phyloP scores from a whole-genome alignment of 2,113 vertebrate genomes.

The Trochalopteron elliotii region DNA sequence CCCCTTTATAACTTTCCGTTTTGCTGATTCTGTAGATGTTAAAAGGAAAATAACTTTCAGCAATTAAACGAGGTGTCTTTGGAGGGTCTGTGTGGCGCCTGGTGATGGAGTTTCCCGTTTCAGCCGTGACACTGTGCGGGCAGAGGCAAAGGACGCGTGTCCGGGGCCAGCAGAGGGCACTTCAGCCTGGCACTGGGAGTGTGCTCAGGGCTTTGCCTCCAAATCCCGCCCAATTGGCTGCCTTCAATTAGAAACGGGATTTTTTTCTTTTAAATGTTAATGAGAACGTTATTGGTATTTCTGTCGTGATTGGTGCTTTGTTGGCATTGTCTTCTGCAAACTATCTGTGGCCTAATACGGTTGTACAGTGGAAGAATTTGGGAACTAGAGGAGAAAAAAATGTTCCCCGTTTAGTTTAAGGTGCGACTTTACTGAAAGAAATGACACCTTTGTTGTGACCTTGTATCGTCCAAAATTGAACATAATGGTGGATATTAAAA shows the following conservation, averaged over 20 bases:
- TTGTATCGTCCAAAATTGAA: background rate
- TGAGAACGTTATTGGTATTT: constrained; percentile 10
- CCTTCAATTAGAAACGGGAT: constrained; percentile 26
- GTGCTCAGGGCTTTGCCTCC: constrained; percentile 29
- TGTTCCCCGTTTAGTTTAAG: background rate
- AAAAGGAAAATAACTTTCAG: background rate
- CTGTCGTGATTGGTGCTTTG: constrained; percentile 13
- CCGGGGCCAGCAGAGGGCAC: constrained; percentile 63
- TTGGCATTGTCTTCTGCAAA: background rate
- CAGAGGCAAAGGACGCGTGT: constrained; percentile 1
- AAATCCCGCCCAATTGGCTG: background rate
- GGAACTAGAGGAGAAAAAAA: background rate
- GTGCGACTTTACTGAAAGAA: constrained; percentile 1
- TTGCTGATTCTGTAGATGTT: background rate
- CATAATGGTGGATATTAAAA: background rate
- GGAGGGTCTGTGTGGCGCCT: background rate
- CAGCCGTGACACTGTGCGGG: background rate
- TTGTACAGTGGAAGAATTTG: constrained; percentile 21
- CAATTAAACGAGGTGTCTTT: fast-evolving
- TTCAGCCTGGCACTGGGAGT: background rate
- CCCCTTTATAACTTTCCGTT: background rate
- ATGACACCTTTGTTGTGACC: background rate
- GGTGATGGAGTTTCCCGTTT: background rate
- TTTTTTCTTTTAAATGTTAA: background rate
- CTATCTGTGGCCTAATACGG: background rate